phyloP scores from a whole-genome alignment of 2,113 vertebrate species.

The Cacatua alba region DNA sequence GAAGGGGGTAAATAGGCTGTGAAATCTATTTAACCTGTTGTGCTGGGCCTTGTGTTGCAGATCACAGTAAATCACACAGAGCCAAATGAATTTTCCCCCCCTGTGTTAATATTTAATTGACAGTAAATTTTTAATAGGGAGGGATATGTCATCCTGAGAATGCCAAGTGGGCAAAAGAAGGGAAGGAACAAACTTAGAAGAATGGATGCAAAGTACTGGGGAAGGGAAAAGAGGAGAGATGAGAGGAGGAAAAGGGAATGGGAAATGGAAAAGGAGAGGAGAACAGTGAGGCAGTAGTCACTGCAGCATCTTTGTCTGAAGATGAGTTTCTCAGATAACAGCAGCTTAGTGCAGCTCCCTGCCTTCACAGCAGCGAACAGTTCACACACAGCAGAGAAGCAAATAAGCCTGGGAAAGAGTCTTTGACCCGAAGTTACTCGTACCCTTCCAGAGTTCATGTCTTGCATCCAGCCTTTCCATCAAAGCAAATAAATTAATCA shows the following conservation, averaged over 20 bases:
- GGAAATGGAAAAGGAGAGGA: not conserved
- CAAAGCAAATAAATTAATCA: not conserved
- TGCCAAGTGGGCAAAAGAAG: not conserved
- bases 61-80: not conserved
- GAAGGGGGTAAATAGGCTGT: not conserved
- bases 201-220: not conserved
- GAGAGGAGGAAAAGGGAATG: not conserved
- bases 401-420: not conserved
- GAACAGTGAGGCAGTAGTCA: not conserved
- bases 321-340: slow-evolving; percentile 8
- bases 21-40: slow-evolving; percentile 5
- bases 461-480: not conserved
- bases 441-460: not conserved
- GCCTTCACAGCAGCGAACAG: not conserved
- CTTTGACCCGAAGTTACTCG: slow-evolving; percentile 2
- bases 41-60: not conserved
- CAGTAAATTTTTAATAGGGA: slow-evolving; percentile 40
- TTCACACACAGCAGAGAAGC: not conserved
- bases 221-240: not conserved
- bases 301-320: not conserved
- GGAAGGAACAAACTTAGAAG: not conserved
- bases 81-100: not conserved
- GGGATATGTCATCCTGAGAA: not conserved
- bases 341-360: not conserved
- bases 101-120: slow-evolving; percentile 43